Evolutionary conservation across 2,888 invertebrate genomes (phyloP), one percentile per base, ranked within the genome.

Genomic region (Acrocera orbiculus): DNA sequence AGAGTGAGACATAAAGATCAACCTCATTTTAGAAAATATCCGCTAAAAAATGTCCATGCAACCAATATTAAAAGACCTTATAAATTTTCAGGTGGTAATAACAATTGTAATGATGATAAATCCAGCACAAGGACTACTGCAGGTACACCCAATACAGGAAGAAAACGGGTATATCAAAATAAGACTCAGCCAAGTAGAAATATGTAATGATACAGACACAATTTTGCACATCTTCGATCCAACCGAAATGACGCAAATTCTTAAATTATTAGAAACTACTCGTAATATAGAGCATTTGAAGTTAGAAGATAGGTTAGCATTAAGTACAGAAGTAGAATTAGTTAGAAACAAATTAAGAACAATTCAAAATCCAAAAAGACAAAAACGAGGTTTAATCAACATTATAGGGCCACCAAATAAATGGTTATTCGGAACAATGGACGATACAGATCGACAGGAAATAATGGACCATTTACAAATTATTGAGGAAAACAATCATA

Each of bases 291-390:
- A 33, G 15, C 17, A 25, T 14, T 24, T 35, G 16, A 31, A 35
- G n/a, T 14, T 38, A 24, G 32, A 37, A 16, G 34, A 35, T 22
- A 20, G n/a, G 29, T 26, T 36, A 13, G 11, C 35, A 20, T 16
- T 33, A 14, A 17, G 15, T 22, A 33, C 15, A 7, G 32, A 38
- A 36, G 28, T 40, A 30, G 22, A 36, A 28, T 36, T 32, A 16
- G 9, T 40, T 26, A 34, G 10, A 13, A 36, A 16, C 24, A 15
- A 27, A 25, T 36, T 11, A 31, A 15, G 27, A 30, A 19, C 9
- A 36, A 36, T 16, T 22, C 25, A n/a, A 23, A 32, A 32, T 20
- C 39, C 37, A 13, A 37, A 27, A 11, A n/a, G 22, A 34, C 27
- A 19, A 16, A 29, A 34, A 27, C 9, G 34, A 27, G 34, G 34